Evolutionary conservation across 2,888 invertebrate genomes (phyloP), one percentile per base, ranked within the genome.

Genomic region (Scaptomyza reducta): DNA sequence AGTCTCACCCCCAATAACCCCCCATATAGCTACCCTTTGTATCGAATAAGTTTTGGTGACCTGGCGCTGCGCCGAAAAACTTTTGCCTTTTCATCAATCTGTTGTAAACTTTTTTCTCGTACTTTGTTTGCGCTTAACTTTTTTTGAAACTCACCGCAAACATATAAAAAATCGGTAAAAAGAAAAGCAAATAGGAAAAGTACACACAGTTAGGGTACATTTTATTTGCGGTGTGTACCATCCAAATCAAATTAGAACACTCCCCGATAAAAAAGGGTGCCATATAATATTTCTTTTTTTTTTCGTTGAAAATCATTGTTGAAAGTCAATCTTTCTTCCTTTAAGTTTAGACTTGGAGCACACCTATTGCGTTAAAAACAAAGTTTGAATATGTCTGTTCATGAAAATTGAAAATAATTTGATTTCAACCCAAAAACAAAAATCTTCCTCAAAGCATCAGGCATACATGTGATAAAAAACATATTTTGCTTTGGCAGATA

Each of bases 61-160:
- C 64, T 63, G 72, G 47, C 45, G 51, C 25, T 69, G 58, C 14
- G 59, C 75, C 61, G 50, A 63, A 56, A 55, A 59, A 56, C 47
- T 74, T 73, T 62, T 69, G 54, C 46, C 69, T 65, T 69, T 57
- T 77, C 75, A 69, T 77, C 74, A 73, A 67, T 57, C 33, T 41
- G 47, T 27, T 59, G 59, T 27, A 38, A 72, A 77, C 49, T 67
- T 64, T 75, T 49, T n/a, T 33, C 18, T 10, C 5, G n/a, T 18
- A 53, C 54, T 58, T 64, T 70, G 46, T 60, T 74, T 74, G 59
- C 63, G 38, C 55, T 31, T 31, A 71, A 74, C 72, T 76, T 74
- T 59, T 14, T 27, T 53, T 9, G 6, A 14, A 38, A 31, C 40
- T 40, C 6, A n/a, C 33, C 55, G 31, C 59, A 68, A 58, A 49